Percentiles rank a stretch among this genome's conserved stretches.
Conservation (phyloP, 2,113 vertebrate species). For the Rostratula benghalensis region DNA sequence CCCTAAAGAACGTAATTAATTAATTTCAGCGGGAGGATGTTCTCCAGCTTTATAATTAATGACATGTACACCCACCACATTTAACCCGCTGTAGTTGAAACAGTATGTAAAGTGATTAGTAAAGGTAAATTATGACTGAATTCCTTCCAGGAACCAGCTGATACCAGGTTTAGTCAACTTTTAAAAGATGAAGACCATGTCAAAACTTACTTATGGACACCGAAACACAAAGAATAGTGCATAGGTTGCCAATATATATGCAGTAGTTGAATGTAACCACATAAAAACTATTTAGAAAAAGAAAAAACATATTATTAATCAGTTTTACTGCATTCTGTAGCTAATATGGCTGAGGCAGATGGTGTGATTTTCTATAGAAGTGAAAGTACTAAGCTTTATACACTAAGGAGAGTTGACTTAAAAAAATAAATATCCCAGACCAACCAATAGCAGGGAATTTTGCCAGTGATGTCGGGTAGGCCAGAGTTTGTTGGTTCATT, state of each 20-base stretch:
- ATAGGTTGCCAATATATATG: background rate
- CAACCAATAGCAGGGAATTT: background rate
- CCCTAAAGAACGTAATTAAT: conserved; percentile 62
- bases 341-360: background rate
- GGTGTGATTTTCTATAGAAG: background rate
- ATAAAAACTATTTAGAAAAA: background rate
- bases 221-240: background rate
- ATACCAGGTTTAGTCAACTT: background rate
- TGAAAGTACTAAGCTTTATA: background rate
- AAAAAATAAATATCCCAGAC: background rate
- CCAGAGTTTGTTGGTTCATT: background rate
- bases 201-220: background rate
- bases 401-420: background rate
- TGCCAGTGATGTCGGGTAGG: background rate
- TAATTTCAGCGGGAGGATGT: conserved; percentile 57
- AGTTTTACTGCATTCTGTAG: background rate
- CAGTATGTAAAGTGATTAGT: conserved; percentile 24
- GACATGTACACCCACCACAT: conserved; percentile 2
- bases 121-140: conserved; percentile 24
- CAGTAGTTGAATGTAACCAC: background rate
- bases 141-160: background rate
- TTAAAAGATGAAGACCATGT: background rate
- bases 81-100: background rate
- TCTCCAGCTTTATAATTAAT: conserved; percentile 68
- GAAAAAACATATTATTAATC: background rate